Evolutionary conservation across 2,113 vertebrate genomes (phyloP).

Genomic region (human): GRCh38 chr5:113120501-113121000

Average conservation of each 20-base stretch:
- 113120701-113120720: not conserved
- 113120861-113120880: not conserved
- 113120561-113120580: not conserved
- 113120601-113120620: not conserved
- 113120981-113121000: not conserved
- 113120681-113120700: not conserved
- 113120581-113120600: not conserved
- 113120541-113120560: not conserved
- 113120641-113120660: not conserved
- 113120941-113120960: not conserved
- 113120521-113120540: not conserved
- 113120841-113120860: not conserved
- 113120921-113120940: not conserved
- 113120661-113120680: not conserved
- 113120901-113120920: not conserved
- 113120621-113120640: not conserved
- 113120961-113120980: constrained; percentile 5
- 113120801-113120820: not conserved
- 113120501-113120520: not conserved
- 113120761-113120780: not conserved
- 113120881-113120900: not conserved
- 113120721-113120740: not conserved
- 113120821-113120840: not conserved
- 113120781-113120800: not conserved
- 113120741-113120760: not conserved